These are phyloP conservation scores for Ernsta delagoae DNA, from an alignment of 2,888 invertebrate genomes.

Conservation along the genomic window DNA sequence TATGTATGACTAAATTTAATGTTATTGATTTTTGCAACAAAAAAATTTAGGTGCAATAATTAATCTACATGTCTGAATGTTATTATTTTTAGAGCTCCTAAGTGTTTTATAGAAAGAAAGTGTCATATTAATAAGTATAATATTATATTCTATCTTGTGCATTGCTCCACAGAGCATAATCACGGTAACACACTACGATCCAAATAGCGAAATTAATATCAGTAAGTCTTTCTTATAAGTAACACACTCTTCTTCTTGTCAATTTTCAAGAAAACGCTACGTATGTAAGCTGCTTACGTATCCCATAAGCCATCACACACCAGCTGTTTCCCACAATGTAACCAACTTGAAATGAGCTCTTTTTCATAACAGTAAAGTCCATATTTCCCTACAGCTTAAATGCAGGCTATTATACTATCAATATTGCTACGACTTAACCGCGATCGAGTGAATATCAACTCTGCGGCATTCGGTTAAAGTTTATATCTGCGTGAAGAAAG, in stretches of 20 bases:
- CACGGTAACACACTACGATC: too few relatives aligned
- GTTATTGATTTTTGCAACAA: too few relatives aligned
- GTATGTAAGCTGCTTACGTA: constrained; percentile 8
- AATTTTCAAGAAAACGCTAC: background rate
- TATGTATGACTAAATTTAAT: too few relatives aligned
- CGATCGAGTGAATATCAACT: constrained; percentile 17
- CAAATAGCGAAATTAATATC: too few relatives aligned
- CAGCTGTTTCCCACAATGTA: constrained; percentile 19
- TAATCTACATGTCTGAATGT: too few relatives aligned
- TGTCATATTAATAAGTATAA: too few relatives aligned
- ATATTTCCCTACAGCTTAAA: constrained; percentile 21
- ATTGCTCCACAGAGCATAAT: too few relatives aligned
- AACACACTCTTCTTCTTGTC: background rate
- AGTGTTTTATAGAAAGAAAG: too few relatives aligned
- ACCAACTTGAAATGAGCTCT: constrained; percentile 20
- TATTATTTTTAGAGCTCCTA: too few relatives aligned
- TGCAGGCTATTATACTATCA: constrained; percentile 5
- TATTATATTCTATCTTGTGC: too few relatives aligned
- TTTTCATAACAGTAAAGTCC: constrained; percentile 20
- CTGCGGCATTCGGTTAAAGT: background rate
- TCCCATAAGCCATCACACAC: constrained; percentile 3
- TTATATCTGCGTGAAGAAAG: constrained; percentile 3
- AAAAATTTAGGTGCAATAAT: too few relatives aligned
- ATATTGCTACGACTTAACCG: constrained; percentile 6
- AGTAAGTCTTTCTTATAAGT: too few relatives aligned